Evolutionary conservation across 2,113 vertebrate genomes (phyloP), one percentile per base, ranked within the genome.

Genomic region (Stictonetta naevosa): DNA sequence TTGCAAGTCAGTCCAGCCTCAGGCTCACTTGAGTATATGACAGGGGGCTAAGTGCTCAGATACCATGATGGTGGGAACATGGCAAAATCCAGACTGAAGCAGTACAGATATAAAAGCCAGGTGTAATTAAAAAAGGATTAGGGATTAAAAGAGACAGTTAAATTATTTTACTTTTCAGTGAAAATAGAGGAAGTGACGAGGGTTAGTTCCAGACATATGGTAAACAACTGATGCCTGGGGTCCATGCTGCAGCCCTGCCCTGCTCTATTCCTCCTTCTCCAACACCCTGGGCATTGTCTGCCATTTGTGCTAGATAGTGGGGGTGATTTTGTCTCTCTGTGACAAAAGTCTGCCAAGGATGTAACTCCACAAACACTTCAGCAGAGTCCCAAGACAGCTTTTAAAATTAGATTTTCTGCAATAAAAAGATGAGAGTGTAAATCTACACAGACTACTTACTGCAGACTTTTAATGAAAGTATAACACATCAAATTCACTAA

Each of bases 401-500:
- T 93, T 60, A 71, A 86, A 96, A 87, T 76, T 88, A 90, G 63
- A 88, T 87, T 91, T 93, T 28, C n/a, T 75, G n/a, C 53, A 76
- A 60, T 86, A 59, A 93, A 94, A 88, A 11, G 29, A 68, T 36
- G 72, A 89, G 69, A n/a, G 63, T 78, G 52, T 90, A 93, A 90
- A 93, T 88, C 67, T 50, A 53, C 44, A 77, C 48, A 75, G 87
- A 83, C 31, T 71, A 68, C 40, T 93, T 86, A 42, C 72, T 84
- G n/a, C 55, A 67, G 62, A 64, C 64, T 92, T 96, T 48, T 86
- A 93, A 81, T 86, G 60, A 91, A 95, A 89, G 48, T 63, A 79
- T 38, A 89, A 64, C 48, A 20, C 48, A 73, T 53, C 0, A 3
- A 72, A 77, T 66, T 81, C 73, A 73, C 36, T 56, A 58, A 80